Conservation (phyloP, 2,797 vertebrate species). For the Sebastolobus altivelis region DNA sequence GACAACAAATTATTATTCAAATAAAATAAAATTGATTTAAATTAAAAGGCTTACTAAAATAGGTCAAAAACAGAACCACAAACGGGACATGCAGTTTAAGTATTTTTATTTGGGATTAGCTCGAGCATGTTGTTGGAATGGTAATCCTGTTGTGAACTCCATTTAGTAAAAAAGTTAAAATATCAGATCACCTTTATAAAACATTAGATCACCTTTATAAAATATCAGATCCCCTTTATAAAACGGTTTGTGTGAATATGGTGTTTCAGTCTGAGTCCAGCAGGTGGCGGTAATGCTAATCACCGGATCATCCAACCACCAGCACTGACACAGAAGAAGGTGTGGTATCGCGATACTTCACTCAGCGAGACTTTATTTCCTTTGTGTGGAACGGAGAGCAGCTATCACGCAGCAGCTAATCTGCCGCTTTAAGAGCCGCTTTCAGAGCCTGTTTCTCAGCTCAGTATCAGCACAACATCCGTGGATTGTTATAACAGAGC, state of each 20-base stretch:
- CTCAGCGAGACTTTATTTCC: background rate
- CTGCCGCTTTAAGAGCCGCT: background rate
- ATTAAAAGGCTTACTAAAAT: no score
- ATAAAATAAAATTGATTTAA: no score
- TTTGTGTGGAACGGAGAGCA: slow-evolving; percentile 24
- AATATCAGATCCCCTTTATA: background rate
- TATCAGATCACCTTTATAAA: no score
- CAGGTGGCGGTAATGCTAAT: background rate
- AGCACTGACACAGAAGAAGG: background rate
- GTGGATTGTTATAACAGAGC: no score
- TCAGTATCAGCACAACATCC: background rate
- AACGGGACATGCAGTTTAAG: no score
- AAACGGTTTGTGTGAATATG: no score
- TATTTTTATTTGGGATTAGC: no score
- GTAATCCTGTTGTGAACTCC: background rate
- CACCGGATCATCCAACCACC: no score
- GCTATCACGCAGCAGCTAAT: background rate
- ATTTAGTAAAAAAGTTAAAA: background rate
- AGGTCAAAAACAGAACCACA: no score
- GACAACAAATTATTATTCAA: no score
- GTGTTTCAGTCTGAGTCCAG: background rate
- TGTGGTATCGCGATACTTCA: slow-evolving; percentile 31
- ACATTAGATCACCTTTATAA: background rate
- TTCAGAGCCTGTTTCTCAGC: background rate
- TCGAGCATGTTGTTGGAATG: background rate